These are phyloP conservation scores for Chaetogeoica ovagalla DNA, from an alignment of 2,888 invertebrate species.

Conservation along the genomic window DNA sequence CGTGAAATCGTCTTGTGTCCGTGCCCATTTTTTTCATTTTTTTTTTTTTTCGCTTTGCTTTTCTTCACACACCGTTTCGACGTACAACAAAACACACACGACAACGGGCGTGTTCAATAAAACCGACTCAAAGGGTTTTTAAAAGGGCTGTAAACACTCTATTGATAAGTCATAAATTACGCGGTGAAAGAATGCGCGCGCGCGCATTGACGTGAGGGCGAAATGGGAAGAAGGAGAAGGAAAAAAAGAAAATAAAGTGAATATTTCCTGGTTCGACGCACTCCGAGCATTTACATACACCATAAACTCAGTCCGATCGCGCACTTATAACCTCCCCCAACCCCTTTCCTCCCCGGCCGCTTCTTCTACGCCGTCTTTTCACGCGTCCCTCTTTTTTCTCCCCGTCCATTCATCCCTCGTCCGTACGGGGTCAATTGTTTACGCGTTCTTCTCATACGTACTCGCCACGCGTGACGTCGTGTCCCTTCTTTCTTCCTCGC, in stretches of 20 bases:
- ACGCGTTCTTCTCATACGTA: neutral
- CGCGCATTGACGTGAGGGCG: constrained; percentile 15
- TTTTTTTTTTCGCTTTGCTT: neutral
- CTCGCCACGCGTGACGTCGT: no score
- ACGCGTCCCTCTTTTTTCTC: constrained; percentile 18
- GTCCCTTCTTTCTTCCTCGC: constrained; percentile 1
- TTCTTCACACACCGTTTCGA: neutral
- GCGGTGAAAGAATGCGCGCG: constrained; percentile 30
- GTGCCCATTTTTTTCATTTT: neutral
- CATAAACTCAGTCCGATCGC: neutral
- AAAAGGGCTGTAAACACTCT: constrained; percentile 51
- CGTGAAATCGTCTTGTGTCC: constrained; percentile 43
- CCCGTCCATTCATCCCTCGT: no score
- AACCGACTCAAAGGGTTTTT: constrained; percentile 45
- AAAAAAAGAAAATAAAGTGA: constrained; percentile 42
- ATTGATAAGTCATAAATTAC: constrained; percentile 52
- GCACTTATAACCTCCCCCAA: neutral
- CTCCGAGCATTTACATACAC: constrained; percentile 44
- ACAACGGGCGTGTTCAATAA: constrained; percentile 26
- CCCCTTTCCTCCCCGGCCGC: neutral
- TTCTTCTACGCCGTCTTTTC: constrained; percentile 30
- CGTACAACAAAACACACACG: neutral
- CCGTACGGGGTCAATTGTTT: constrained; percentile 52
- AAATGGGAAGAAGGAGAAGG: neutral
- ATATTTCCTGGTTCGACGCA: constrained; percentile 53